A percentile compares a stretch with the other conserved stretches of the same genome.
Conservation (phyloP, 2,113 vertebrate genomes). For the Hiodon tergisus region DNA sequence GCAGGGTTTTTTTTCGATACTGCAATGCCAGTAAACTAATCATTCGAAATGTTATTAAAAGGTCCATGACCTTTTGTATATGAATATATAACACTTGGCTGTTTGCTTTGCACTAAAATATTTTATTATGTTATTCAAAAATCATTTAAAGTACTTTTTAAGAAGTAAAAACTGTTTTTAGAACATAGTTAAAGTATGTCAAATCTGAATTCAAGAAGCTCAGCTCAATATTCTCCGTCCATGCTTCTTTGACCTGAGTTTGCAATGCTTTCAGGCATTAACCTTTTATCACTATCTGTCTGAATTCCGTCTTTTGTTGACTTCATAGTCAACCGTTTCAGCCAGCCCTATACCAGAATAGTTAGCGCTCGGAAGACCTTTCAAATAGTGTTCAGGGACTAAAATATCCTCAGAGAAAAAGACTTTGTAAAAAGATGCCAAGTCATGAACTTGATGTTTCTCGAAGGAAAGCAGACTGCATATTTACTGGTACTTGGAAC, state of each 20-base stretch:
- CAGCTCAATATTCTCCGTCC: too few species aligned
- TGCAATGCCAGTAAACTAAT: too few species aligned
- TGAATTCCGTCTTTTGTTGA: background rate
- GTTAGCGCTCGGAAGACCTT: background rate
- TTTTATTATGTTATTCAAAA: too few species aligned
- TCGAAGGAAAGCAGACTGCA: conserved; percentile 47
- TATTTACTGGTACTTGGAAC: conserved; percentile 53
- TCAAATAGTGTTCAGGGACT: background rate
- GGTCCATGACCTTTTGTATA: too few species aligned
- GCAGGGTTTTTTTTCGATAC: too few species aligned
- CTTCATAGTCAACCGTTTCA: background rate
- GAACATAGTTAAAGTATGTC: too few species aligned
- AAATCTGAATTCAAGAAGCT: too few species aligned
- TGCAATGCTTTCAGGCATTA: background rate
- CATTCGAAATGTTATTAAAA: too few species aligned
- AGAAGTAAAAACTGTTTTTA: too few species aligned
- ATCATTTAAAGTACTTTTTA: too few species aligned
- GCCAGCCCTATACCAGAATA: background rate
- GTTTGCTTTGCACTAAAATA: too few species aligned
- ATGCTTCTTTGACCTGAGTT: background rate
- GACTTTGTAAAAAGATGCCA: conserved; percentile 38
- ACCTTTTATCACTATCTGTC: background rate
- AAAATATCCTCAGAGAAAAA: background rate
- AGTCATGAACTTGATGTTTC: conserved; percentile 38
- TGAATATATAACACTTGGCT: too few species aligned